Evolutionary conservation across 2,888 invertebrate species (phyloP), one percentile per base, ranked within the genome.

Genomic region (Carcina quercana): DNA sequence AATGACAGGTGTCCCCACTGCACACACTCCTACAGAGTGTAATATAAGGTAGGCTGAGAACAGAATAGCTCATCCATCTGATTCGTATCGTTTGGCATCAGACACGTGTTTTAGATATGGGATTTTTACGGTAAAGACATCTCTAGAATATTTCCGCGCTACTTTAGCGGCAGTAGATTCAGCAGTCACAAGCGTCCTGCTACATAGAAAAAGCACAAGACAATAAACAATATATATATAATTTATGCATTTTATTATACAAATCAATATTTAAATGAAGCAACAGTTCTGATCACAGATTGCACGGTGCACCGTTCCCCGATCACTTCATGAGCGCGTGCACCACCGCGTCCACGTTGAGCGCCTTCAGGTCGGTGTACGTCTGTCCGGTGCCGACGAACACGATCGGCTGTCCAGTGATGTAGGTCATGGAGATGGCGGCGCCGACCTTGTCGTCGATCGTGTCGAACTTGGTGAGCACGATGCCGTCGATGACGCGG

Each of bases 361-460:
- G 86, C 36, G 95, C 96, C 70, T 97, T 96, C 56, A 99, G 86
- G 83, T 99, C 99, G 0, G 96, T 94, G 74, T 99, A 99, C 0
- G 98, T 99, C 84, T 99, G 99, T 2, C 99, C 99, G 2, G 98
- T 98, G 21, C 99, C 99, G 10, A 99, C 98, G 69, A 98, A 98
- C 25, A 98, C 96, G 32, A 99, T 99, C 0, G 99, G 99, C 73
- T 99, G 98, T 0, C 99, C 99, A 0, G 99, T 99, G 42, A 98
- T 97, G 73, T 99, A 99, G 0, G 99, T 98, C 99, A 99, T 99
- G 10, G 99, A 99, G 53, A 99, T 97, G 11, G 99, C 98, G 24
- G 99, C 99, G 6, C 99, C 99, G 13, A 99, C 94, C 86, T 99
- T 98, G 73, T 99, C 99, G 70, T 99, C 99, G 55, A 99, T 98